Base-by-base conservation (phyloP, 1,140 invertebrate species). In the Ditylenchus dipsaci region DNA sequence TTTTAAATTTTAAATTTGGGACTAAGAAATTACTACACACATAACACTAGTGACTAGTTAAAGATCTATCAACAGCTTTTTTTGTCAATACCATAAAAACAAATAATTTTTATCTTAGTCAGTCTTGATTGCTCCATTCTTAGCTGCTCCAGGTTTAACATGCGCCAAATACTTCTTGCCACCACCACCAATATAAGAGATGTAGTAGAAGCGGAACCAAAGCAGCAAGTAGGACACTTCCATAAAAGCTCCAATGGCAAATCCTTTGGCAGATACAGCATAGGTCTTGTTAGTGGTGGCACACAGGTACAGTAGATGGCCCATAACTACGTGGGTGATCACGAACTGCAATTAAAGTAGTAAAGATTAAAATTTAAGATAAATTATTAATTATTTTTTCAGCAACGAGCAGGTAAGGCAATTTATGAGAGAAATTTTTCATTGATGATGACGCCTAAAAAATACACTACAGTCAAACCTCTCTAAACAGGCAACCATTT, bases 121-220 rank as follows among this genome's bases (percentile, higher is more conserved):
- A 29, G 29, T 3, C 29, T 61, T 61, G n/a, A 29, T 26, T 15
- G 43, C 17, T 63, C 53, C 3, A 42, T 63, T 33, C 38, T 59
- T 63, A 49, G 61, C 23, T 68, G 67, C 49, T 1, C 27, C n/a
- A 21, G 72, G 47, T 26, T 42, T 67, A 53, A 77, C 60, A 64
- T 78, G 76, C 38, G 69, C 59, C 47, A 67, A 61, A 68, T 80
- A 81, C 63, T 81, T 81, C 63, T 82, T 82, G 19, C 79, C 79
- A 9, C 79, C 79, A 30, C 59, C 63, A 21, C 63, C 65, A 29
- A 82, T 57, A 61, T 81, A 81, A 17, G 67, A 71, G 38, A 76
- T 72, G 47, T 82, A 77, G 73, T 82, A 81, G 68, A 81, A 81
- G 57, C 77, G 79, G 67, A 82, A 73, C 80, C 79, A 81, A 19